Evolutionary conservation across 2,113 vertebrate genomes (phyloP).

Genomic region (Neoarius graeffei): DNA sequence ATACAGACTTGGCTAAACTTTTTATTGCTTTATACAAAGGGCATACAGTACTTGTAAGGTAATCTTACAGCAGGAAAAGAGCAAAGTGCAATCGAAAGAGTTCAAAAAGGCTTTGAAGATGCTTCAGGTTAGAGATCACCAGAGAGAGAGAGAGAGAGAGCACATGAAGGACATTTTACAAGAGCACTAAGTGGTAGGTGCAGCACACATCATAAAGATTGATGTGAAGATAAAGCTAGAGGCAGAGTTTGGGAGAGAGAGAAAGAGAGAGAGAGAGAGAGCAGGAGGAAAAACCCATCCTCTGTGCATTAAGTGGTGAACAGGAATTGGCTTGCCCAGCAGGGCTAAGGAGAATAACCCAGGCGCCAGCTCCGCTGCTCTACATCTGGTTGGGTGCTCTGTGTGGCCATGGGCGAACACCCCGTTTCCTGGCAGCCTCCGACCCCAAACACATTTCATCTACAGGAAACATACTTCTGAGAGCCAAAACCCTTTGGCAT

Average conservation of each 20-base stretch:
- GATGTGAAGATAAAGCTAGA: constrained; percentile 47
- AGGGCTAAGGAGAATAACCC: constrained; percentile 33
- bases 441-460: constrained; percentile 9
- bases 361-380: constrained; percentile 51
- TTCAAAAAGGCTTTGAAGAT: constrained; percentile 45
- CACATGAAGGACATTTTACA: constrained; percentile 52
- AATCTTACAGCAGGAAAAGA: constrained; percentile 12
- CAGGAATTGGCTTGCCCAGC: constrained; percentile 57
- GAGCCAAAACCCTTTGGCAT: neutral
- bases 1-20: neutral
- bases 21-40: neutral
- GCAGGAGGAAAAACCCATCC: constrained; percentile 44
- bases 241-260: neutral
- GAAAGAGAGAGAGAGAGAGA: neutral
- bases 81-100: constrained; percentile 12
- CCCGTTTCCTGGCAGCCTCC: neutral
- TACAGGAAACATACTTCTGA: neutral
- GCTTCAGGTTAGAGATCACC: constrained; percentile 42
- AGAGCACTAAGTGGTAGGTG: constrained; percentile 55
- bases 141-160: constrained; percentile 18
- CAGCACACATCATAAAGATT: constrained; percentile 57
- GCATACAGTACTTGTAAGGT: neutral
- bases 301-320: constrained; percentile 44
- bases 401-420: constrained; percentile 47
- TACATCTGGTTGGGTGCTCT: constrained; percentile 38